Conservation (phyloP, 1,140 invertebrate genomes). For the Meloidogyne exigua region DNA sequence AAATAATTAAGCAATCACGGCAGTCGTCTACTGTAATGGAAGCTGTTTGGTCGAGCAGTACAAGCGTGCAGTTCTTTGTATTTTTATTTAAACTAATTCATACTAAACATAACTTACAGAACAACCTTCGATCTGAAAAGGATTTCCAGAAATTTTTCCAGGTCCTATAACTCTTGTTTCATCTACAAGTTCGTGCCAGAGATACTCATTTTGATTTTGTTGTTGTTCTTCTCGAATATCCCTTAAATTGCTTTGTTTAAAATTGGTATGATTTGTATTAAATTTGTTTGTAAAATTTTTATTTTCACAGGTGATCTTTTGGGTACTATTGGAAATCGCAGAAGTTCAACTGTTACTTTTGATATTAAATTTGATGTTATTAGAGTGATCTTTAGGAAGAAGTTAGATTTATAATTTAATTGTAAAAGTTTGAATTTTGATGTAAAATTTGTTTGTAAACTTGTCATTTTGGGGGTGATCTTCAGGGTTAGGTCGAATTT, state of each 20-base stretch:
- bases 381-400: too few species aligned
- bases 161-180: conserved; percentile 37
- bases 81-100: not conserved
- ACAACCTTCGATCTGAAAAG: conserved; percentile 48
- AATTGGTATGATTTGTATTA: too few species aligned
- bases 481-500: too few species aligned
- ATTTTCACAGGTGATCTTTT: too few species aligned
- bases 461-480: too few species aligned
- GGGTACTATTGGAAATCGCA: too few species aligned
- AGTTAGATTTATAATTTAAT: too few species aligned
- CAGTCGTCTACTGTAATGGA: conserved; percentile 50
- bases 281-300: too few species aligned
- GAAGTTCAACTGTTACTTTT: too few species aligned
- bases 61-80: conserved; percentile 40
- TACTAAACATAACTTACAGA: conserved; percentile 29
- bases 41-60: conserved; percentile 38
- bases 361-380: too few species aligned
- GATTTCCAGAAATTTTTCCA: conserved; percentile 39
- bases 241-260: not conserved
- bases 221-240: conserved; percentile 27
- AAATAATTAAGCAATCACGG: conserved; percentile 45
- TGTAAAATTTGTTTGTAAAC: too few species aligned
- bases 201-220: conserved; percentile 33
- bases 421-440: too few species aligned
- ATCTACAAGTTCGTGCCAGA: conserved; percentile 18